Evolutionary conservation across 2,113 vertebrate species (phyloP).

Genomic region (Syngnathus typhle): DNA sequence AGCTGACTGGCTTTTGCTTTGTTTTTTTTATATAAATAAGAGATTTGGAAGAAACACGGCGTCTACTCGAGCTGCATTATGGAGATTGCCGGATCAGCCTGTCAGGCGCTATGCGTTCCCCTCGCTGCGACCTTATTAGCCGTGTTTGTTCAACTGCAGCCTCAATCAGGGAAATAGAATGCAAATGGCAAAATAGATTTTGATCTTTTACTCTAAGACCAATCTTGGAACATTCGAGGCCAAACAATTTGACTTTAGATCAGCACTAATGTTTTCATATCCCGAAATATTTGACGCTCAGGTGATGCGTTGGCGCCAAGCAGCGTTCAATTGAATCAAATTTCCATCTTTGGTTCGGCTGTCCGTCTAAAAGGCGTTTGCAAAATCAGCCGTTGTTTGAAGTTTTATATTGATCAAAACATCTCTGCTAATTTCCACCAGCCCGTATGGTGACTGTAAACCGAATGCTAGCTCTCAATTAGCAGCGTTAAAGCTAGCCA

Average conservation of each 20-base stretch:
- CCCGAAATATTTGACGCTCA: background rate
- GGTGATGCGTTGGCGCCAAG: background rate
- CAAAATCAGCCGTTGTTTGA: too few relatives aligned
- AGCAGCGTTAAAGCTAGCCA: too few relatives aligned
- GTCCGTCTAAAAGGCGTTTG: too few relatives aligned
- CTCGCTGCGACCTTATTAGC: background rate
- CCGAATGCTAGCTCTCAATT: too few relatives aligned
- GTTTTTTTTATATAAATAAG: background rate
- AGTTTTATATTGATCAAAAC: too few relatives aligned
- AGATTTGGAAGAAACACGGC: background rate
- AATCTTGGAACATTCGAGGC: background rate
- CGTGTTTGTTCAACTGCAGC: background rate
- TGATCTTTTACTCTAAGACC: background rate
- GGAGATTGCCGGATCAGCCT: background rate
- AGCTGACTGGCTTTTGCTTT: background rate
- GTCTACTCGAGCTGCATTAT: background rate
- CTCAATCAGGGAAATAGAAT: background rate
- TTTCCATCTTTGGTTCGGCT: too few relatives aligned
- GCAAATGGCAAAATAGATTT: background rate
- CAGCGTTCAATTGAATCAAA: background rate
- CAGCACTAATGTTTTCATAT: background rate
- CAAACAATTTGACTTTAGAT: background rate
- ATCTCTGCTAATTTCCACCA: too few relatives aligned
- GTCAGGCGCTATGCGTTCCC: background rate
- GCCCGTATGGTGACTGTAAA: too few relatives aligned